These are phyloP conservation scores for Spodoptera litura DNA, from an alignment of 1,140 invertebrate species.

Conservation along the genomic window DNA sequence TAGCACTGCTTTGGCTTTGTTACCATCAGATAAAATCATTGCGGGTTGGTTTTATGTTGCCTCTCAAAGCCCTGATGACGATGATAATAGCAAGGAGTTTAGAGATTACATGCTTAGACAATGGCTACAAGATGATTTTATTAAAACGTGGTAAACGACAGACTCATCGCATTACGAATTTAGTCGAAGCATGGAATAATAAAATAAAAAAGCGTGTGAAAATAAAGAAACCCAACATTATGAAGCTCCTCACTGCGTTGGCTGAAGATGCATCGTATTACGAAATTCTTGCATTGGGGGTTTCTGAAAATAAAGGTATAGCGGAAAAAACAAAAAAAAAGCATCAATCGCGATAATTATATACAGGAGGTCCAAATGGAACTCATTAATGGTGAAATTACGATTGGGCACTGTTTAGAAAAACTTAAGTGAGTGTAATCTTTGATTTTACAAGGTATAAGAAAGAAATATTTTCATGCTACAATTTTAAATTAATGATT, in stretches of 20 bases:
- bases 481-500: no score
- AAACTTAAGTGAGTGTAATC: no score
- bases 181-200: slow-evolving; percentile 1
- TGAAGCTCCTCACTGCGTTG: neutral
- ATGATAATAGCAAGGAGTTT: neutral
- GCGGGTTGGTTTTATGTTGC: slow-evolving; percentile 3
- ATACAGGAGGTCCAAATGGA: no score
- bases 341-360: no score
- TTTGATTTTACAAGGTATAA: no score
- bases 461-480: no score
- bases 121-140: neutral
- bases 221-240: neutral
- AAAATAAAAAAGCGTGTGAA: neutral
- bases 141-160: neutral
- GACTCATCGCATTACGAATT: neutral
- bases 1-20: neutral
- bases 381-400: no score
- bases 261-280: no score
- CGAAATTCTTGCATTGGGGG: no score
- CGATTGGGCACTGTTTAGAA: no score
- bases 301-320: no score
- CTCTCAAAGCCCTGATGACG: neutral
- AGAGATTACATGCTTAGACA: neutral
- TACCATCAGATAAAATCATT: neutral
- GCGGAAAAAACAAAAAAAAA: no score